Base-by-base conservation (phyloP, 2,888 invertebrate species). In the Aplocera efformata region DNA sequence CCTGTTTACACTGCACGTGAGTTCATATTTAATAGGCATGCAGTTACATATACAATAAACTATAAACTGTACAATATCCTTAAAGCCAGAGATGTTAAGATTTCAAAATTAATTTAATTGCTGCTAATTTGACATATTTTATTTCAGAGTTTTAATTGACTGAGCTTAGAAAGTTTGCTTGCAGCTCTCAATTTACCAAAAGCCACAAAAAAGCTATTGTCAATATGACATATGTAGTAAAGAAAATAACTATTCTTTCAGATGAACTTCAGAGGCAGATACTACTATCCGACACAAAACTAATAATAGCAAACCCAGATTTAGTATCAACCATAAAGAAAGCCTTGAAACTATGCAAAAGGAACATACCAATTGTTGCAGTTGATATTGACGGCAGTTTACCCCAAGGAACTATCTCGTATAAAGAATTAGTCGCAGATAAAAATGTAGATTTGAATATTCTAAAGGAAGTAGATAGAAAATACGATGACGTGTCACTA, bases 201-300 rank as follows among this genome's bases (percentile, higher is more conserved):
- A n/a, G n/a, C n/a, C n/a, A n/a, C n/a, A n/a, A n/a, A n/a, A n/a
- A n/a, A n/a, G n/a, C n/a, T n/a, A n/a, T n/a, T n/a, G n/a, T n/a
- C n/a, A n/a, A n/a, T n/a, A n/a, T n/a, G n/a, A n/a, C n/a, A n/a
- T n/a, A n/a, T 6, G 8, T 25, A 24, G 24, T 13, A 10, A 7
- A 23, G 10, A 22, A 7, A 6, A 21, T 9, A 11, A 17, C 58
- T 10, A 17, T 10, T 6, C n/a, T 50, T 67, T 17, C 79, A 94
- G 94, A 92, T 60, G 94, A 94, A 89, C 90, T 94, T 8, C 71
- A 86, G 7, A 86, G 89, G 31, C 94, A 94, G 60, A 58, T 94
- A 6, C 57, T 71, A 10, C 75, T 89, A 50, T 91, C 92, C 22
- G 75, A 83, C 7, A 83, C 91, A 0, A 92, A 91, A 66, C 75